Evolutionary conservation across 2,888 invertebrate species (phyloP).

Genomic region (Axea sp.): DNA sequence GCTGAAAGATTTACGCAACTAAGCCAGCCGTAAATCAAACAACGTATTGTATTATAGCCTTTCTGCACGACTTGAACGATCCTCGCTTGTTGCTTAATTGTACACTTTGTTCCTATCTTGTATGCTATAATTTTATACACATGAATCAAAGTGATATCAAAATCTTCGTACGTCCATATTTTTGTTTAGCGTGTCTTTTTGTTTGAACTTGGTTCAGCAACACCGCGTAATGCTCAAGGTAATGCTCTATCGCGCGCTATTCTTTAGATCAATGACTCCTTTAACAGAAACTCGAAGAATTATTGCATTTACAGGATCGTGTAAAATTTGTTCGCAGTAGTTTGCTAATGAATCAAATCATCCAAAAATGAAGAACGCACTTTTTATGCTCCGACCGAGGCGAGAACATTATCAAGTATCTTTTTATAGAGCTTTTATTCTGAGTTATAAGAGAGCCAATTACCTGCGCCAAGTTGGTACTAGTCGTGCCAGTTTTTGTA

Average conservation of each 20-base stretch:
- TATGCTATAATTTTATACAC: constrained; percentile 54
- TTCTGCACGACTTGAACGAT: constrained; percentile 30
- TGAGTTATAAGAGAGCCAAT: constrained; percentile 44
- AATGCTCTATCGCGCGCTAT: constrained; percentile 11
- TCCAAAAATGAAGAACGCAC: constrained; percentile 19
- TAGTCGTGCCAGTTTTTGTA: constrained; percentile 49
- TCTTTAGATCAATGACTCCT: constrained; percentile 44
- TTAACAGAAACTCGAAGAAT: constrained; percentile 39
- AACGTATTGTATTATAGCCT: constrained; percentile 57
- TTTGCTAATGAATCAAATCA: constrained; percentile 31
- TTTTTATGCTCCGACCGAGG: constrained; percentile 21
- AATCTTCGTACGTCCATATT: constrained; percentile 28
- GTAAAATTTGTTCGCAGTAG: constrained; percentile 5
- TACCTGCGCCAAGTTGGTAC: constrained; percentile 22
- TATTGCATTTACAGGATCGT: constrained; percentile 26
- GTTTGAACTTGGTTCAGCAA: constrained; percentile 16
- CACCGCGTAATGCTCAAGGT: constrained; percentile 3
- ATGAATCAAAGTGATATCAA: constrained; percentile 61
- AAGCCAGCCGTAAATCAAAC: constrained; percentile 54
- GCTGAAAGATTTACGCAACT: constrained; percentile 62
- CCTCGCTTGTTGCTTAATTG: constrained; percentile 45
- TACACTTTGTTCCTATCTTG: constrained; percentile 59
- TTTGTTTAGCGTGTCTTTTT: constrained; percentile 26
- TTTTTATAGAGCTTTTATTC: constrained; percentile 42
- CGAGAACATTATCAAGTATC: constrained; percentile 45